phyloP scores from a whole-genome alignment of 1,140 invertebrate genomes.

The Dryas iulia region DNA sequence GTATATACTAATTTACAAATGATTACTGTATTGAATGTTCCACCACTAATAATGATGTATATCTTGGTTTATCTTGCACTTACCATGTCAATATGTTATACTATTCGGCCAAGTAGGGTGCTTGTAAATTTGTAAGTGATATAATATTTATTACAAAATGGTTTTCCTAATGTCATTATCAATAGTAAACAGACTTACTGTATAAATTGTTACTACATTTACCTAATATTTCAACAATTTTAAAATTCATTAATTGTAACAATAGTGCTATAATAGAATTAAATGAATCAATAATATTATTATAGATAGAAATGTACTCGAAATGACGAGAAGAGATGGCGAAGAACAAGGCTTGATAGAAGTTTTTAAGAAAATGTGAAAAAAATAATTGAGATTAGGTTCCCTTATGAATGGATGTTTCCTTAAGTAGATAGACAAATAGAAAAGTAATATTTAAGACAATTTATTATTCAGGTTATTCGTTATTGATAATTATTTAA shows the following conservation, averaged over 20 bases:
- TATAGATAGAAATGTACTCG: slow-evolving; percentile 23
- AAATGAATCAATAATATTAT: slow-evolving; percentile 15
- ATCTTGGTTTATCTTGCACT: background rate
- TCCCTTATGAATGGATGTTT: slow-evolving; percentile 46
- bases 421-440: slow-evolving; percentile 70
- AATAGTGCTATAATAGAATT: slow-evolving; percentile 30
- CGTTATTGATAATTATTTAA: slow-evolving; percentile 49
- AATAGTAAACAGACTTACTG: background rate
- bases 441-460: slow-evolving; percentile 63
- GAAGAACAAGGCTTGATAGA: slow-evolving; percentile 1
- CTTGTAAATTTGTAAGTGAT: slow-evolving; percentile 22
- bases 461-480: slow-evolving; percentile 48
- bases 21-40: background rate
- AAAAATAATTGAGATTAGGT: slow-evolving; percentile 44
- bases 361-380: slow-evolving; percentile 29
- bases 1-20: background rate
- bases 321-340: slow-evolving; percentile 8
- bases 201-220: background rate
- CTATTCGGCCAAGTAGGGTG: slow-evolving; percentile 25
- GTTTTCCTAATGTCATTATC: slow-evolving; percentile 1
- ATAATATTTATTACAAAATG: slow-evolving; percentile 6
- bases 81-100: slow-evolving; percentile 1
- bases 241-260: slow-evolving; percentile 17
- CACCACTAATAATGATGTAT: background rate
- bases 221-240: background rate